Evolutionary conservation across 2,797 vertebrate genomes (phyloP), one percentile per base, ranked within the genome.

Genomic region (Serranus cabrilla): DNA sequence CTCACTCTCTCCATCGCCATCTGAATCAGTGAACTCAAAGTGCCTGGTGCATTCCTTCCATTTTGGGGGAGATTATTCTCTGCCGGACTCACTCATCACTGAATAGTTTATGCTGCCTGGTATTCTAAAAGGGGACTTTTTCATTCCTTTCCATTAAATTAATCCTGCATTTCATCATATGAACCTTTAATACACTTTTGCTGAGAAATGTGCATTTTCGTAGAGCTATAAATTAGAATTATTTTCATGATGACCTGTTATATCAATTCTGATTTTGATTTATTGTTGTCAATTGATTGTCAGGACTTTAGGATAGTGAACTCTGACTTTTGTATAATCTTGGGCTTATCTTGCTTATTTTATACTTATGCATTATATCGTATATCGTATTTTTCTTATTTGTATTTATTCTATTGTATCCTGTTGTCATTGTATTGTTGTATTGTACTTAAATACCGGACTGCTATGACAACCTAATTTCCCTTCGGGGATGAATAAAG

Each of bases 11-110:
- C 51, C n/a, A 21, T 34, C 12, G 0, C 40, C 31, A 55, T 78
- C 59, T 83, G 49, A 71, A 52, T 73, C 47, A 23, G 54, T n/a
- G 37, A 49, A 58, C 69, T 62, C 55, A 57, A 40, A 1, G 2
- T 69, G 40, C 60, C 42, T 42, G 0, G 3, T 31, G 18, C 55
- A 79, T 80, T 50, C 70, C 75, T 84, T 73, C 76, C 64, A 75
- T 77, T 71, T 45, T 10, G n/a, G 12, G 16, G 43, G 37, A 54
- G 14, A 67, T 57, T 67, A 61, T 18, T 47, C 52, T 70, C 11
- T 37, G 45, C 46, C 51, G 45, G 43, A 64, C 46, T 62, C 27
- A 11, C 39, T 74, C 2, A 2, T 31, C 23, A 59, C 34, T 21
- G 14, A 55, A 70, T 17, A n/a, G 16, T 4, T n/a, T n/a, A n/a